Conservation (phyloP, 2,797 vertebrate species). For the Poeciliopsis turneri region DNA sequence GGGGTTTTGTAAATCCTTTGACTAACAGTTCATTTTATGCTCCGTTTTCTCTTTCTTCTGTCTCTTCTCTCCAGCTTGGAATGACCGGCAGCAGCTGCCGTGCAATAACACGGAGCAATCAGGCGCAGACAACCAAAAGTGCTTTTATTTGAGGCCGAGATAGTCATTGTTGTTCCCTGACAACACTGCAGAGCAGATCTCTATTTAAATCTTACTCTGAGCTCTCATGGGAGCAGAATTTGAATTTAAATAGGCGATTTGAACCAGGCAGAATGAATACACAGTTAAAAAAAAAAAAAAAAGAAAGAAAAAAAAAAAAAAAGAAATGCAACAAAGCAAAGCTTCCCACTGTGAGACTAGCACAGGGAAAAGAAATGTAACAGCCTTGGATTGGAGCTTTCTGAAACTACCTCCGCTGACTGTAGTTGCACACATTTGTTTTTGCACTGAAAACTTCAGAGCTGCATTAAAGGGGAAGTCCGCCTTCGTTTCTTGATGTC, state of each 20-base stretch:
- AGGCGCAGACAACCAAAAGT: not conserved
- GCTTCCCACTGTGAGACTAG: not conserved
- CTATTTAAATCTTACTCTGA: not conserved
- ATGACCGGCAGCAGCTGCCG: conserved; percentile 4
- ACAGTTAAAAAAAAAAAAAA: not conserved
- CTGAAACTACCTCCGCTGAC: not conserved
- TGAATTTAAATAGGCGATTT: conserved; percentile 4
- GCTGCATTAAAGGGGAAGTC: not conserved
- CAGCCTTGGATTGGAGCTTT: not conserved
- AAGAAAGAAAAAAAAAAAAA: not conserved
- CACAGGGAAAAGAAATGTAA: not conserved
- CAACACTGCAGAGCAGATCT: conserved; percentile 5
- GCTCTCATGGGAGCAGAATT: not conserved
- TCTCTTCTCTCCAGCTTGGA: not conserved
- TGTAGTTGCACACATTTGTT: not conserved
- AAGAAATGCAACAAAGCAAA: conserved; percentile 11
- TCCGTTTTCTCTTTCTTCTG: not conserved
- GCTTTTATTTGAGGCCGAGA: conserved; percentile 10
- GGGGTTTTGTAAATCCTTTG: not conserved
- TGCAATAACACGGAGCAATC: conserved; percentile 1
- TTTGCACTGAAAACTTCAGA: not conserved
- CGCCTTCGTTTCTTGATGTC: conserved; percentile 6
- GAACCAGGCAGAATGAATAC: not conserved
- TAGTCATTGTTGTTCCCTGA: conserved; percentile 1
- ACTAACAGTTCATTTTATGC: not conserved